A percentile compares a stretch with the other conserved stretches of the same genome.
Evolutionary conservation across 2,888 invertebrate genomes (phyloP).

Genomic region (Teinopalpus imperialis): DNA sequence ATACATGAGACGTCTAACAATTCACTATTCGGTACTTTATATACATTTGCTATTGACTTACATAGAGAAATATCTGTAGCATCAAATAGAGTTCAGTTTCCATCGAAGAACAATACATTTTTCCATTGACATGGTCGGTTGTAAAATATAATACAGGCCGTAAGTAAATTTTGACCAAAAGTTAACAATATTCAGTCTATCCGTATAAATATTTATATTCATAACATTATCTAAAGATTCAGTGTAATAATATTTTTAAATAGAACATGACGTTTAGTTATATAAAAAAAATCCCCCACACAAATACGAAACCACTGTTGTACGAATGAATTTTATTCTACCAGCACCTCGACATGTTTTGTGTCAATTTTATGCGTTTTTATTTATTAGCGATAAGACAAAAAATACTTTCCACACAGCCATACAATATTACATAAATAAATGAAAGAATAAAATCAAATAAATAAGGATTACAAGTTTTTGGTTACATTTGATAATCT

Average conservation of each 20-base stretch:
- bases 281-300: slow-evolving; percentile 6
- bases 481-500: slow-evolving; percentile 51
- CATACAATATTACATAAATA: slow-evolving; percentile 69
- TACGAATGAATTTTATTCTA: slow-evolving; percentile 48
- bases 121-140: neutral
- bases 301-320: slow-evolving; percentile 24
- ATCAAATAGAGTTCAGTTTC: too few species aligned
- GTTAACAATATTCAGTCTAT: slow-evolving; percentile 75
- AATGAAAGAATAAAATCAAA: too few species aligned
- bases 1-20: slow-evolving; percentile 26
- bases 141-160: slow-evolving; percentile 37
- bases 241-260: slow-evolving; percentile 33
- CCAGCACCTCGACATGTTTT: slow-evolving; percentile 62
- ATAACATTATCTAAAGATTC: slow-evolving; percentile 29
- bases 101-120: too few species aligned
- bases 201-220: slow-evolving; percentile 40
- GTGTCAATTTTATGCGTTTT: slow-evolving; percentile 30
- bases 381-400: slow-evolving; percentile 32
- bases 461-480: slow-evolving; percentile 64
- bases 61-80: slow-evolving; percentile 1
- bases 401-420: slow-evolving; percentile 73
- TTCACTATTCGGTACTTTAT: slow-evolving; percentile 30
- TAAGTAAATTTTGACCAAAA: slow-evolving; percentile 42
- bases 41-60: slow-evolving; percentile 24
- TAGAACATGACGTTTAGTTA: slow-evolving; percentile 1